Percentiles rank a stretch among this genome's conserved stretches.
Conservation (phyloP, 2,888 invertebrate genomes). For the Agriopis leucophaearia region DNA sequence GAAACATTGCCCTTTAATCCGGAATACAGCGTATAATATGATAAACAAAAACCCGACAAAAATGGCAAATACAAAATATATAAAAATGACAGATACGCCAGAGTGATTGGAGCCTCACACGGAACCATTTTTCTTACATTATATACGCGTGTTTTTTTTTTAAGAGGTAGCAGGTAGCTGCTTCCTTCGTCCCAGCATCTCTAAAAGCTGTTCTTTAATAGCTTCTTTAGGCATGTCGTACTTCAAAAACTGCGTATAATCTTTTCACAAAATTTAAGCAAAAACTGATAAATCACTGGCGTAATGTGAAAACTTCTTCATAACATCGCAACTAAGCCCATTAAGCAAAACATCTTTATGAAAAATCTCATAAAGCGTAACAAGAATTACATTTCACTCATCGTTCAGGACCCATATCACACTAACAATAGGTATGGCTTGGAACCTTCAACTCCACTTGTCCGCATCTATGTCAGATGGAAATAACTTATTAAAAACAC, state of each 20-base stretch:
- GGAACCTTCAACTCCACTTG: constrained; percentile 44
- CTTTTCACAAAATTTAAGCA: constrained; percentile 7
- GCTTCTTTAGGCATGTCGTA: not conserved
- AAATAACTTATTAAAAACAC: constrained; percentile 30
- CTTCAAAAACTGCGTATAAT: constrained; percentile 3
- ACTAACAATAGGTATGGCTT: constrained; percentile 39
- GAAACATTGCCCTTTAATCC: too few species aligned
- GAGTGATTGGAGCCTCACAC: too few species aligned
- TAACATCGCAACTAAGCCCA: constrained; percentile 39
- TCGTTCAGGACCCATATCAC: constrained; percentile 52
- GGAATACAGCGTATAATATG: too few species aligned
- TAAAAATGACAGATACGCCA: too few species aligned
- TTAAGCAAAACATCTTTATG: constrained; percentile 37
- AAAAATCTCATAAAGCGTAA: constrained; percentile 40
- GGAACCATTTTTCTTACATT: too few species aligned
- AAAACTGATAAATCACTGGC: constrained; percentile 28
- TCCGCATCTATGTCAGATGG: constrained; percentile 45
- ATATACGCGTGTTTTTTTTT: too few species aligned
- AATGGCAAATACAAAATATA: too few species aligned
- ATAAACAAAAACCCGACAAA: too few species aligned
- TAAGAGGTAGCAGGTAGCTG: too few species aligned
- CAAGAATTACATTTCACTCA: constrained; percentile 28
- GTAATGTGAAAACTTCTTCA: constrained; percentile 37
- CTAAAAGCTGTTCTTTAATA: not conserved
- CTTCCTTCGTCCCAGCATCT: too few species aligned